Evolutionary conservation across 2,888 invertebrate species (phyloP), one percentile per base, ranked within the genome.

Genomic region (Tetragonisca angustula): DNA sequence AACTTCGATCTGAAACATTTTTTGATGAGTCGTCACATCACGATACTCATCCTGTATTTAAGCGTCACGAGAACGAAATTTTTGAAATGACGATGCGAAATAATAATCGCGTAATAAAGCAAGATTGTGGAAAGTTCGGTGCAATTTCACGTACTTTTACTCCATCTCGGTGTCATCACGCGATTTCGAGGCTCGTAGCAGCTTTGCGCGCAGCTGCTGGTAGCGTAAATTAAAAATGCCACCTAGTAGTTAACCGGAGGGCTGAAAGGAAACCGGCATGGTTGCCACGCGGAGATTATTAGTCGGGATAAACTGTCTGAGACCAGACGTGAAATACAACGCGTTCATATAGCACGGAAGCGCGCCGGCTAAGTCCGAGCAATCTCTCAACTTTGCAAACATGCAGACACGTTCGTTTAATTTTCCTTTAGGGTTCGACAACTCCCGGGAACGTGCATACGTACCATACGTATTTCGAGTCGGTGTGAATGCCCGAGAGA

Each of bases 171-270:
- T 2, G 1, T 61, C 61, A 54, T 54, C 32, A 4, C 56, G 59
- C 61, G 76, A 75, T 75, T 76, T 17, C n/a, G 17, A 50, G 61
- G 36, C n/a, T 27, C 62, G 76, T 62, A 76, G 43, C 62, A 54
- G 36, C 68, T 15, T 19, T 27, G 62, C 24, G 6, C n/a, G 62
- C 24, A 64, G 49, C 24, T 69, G 54, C 61, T 54, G 56, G 36
- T 27, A 49, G 36, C 54, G 78, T 61, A 65, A 81, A 78, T 72
- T 59, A 81, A 78, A 79, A 81, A 78, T 36, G 72, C 56, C 77
- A 78, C 59, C 71, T 67, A 17, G 52, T 27, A 54, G 71, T 61
- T 67, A 76, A 76, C 59, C 71, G 17, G 19, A n/a, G 27, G 9
- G 27, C 4, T 59, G 78, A 72, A 68, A 78, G 72, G 75, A 52